Conservation (phyloP, 2,888 invertebrate genomes). For the Napeogenes inachia region DNA sequence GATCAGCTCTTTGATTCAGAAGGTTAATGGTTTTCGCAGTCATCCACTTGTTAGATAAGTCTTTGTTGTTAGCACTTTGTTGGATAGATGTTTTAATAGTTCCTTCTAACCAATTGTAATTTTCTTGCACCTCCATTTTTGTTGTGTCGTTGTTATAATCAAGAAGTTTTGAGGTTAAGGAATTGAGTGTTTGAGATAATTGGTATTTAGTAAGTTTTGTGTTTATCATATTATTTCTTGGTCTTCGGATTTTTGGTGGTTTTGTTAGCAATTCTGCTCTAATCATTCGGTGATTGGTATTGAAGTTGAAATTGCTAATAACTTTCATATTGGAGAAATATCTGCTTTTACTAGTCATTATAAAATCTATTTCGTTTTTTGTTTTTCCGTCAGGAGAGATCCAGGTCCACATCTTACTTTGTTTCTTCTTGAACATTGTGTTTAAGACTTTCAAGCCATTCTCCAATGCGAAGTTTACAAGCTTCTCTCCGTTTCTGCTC, state of each 20-base stretch:
- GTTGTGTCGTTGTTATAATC: too few species aligned
- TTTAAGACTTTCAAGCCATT: conserved; percentile 11
- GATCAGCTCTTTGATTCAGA: too few species aligned
- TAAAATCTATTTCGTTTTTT: conserved; percentile 33
- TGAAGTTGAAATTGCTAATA: too few species aligned
- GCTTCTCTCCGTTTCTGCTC: conserved; percentile 16
- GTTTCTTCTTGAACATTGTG: conserved; percentile 11
- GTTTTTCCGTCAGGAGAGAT: conserved; percentile 22
- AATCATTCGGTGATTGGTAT: conserved; percentile 17
- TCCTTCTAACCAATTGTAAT: background rate
- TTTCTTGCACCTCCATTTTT: too few species aligned
- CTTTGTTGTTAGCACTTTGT: background rate
- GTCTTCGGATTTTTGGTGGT: conserved; percentile 18
- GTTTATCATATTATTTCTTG: conserved; percentile 14
- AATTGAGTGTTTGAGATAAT: background rate
- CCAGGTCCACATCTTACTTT: conserved; percentile 17
- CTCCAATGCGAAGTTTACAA: conserved; percentile 12
- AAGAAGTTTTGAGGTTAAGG: too few species aligned
- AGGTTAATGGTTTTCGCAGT: background rate
- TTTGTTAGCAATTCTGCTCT: conserved; percentile 16
- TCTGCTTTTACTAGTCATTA: conserved; percentile 24
- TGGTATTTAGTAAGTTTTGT: conserved; percentile 16
- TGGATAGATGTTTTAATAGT: conserved; percentile 2
- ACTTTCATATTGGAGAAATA: too few species aligned
- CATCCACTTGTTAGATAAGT: background rate